Conservation (phyloP, 2,113 vertebrate species). For the Thomomys bottae region DNA sequence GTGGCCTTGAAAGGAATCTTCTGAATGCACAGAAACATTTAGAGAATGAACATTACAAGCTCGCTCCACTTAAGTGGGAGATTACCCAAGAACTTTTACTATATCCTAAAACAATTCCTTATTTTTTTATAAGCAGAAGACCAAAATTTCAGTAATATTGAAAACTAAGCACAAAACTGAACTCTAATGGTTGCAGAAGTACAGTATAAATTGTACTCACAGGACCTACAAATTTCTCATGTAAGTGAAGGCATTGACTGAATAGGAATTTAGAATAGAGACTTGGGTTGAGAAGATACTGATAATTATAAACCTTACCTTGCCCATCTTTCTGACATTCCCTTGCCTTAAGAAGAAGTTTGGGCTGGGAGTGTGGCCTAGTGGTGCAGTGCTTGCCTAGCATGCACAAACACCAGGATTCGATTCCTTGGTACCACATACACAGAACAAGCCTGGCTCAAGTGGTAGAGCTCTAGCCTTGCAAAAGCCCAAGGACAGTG, state of each 20-base stretch:
- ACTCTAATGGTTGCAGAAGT: neutral
- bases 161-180: conserved; percentile 29
- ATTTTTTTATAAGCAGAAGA: neutral
- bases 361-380: too few species aligned
- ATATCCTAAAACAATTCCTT: neutral
- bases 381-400: too few species aligned
- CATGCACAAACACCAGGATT: too few species aligned
- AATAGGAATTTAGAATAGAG: neutral
- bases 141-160: neutral
- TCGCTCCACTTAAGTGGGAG: neutral
- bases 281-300: neutral
- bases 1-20: neutral
- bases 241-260: neutral
- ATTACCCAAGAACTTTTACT: neutral
- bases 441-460: too few species aligned
- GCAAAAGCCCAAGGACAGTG: too few species aligned
- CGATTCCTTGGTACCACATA: too few species aligned
- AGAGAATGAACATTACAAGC: conserved; percentile 28
- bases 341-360: neutral
- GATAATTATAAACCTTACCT: neutral
- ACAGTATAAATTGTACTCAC: neutral
- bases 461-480: too few species aligned
- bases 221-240: neutral
- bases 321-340: neutral
- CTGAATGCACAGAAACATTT: neutral